Percentiles rank a stretch among this genome's conserved stretches.
These are phyloP conservation scores for Eublepharis macularius DNA, from an alignment of 2,113 vertebrate genomes.

Conservation along the genomic window DNA sequence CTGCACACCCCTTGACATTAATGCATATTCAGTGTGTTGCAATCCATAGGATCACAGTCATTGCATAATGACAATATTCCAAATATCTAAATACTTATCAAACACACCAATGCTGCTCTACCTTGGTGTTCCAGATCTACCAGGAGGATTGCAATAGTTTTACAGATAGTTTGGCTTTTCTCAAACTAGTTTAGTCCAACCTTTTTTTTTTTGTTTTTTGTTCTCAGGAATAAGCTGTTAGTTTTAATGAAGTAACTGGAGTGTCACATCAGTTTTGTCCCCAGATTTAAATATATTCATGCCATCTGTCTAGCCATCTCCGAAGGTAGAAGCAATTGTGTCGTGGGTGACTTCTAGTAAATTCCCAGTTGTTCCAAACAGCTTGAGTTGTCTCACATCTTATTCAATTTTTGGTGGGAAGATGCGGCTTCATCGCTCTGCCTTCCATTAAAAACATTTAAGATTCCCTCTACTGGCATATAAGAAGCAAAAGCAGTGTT, in stretches of 20 bases:
- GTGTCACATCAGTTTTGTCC: conserved; percentile 60
- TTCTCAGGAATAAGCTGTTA: conserved; percentile 51
- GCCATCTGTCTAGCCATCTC: conserved; percentile 72
- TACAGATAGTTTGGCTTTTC: neutral
- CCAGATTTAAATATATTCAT: conserved; percentile 71
- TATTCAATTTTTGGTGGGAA: conserved; percentile 54
- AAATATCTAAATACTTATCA: too few species aligned
- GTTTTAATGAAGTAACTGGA: conserved; percentile 51
- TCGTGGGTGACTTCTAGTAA: conserved; percentile 62
- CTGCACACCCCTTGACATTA: too few species aligned
- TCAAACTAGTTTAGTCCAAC: conserved; percentile 32
- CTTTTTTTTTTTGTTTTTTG: conserved; percentile 55
- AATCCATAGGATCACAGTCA: too few species aligned
- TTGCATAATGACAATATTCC: too few species aligned
- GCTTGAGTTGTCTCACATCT: conserved; percentile 70
- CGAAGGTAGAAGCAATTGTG: conserved; percentile 66
- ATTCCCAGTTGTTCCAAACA: conserved; percentile 73
- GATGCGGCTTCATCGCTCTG: conserved; percentile 52
- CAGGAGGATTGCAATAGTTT: neutral
- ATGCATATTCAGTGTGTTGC: too few species aligned
- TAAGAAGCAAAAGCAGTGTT: conserved; percentile 55
- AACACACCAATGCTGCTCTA: too few species aligned
- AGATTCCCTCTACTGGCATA: conserved; percentile 55
- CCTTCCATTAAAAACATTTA: conserved; percentile 48
- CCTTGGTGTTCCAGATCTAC: too few species aligned